Percentiles rank a stretch among this genome's conserved stretches.
These are phyloP conservation scores for Eristalinus aeneus DNA, from an alignment of 2,888 invertebrate species.

Conservation along the genomic window DNA sequence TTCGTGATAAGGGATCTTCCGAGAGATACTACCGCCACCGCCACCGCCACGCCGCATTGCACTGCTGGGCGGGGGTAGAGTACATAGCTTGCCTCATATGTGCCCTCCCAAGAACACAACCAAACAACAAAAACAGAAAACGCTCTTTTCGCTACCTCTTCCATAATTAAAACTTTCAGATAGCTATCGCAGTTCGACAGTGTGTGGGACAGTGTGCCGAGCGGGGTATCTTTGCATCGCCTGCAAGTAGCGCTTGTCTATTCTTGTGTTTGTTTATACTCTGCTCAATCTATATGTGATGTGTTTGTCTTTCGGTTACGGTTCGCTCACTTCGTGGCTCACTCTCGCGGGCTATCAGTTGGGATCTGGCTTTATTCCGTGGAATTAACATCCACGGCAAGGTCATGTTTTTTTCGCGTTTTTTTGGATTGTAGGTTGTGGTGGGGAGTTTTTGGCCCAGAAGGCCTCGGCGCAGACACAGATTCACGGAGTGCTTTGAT, in stretches of 20 bases:
- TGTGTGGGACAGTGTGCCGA: slow-evolving; percentile 67
- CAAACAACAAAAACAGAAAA: background rate
- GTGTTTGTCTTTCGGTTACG: slow-evolving; percentile 42
- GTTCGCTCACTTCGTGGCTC: slow-evolving; percentile 59
- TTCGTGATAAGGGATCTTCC: slow-evolving; percentile 57
- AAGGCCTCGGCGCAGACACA: background rate
- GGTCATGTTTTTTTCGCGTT: slow-evolving; percentile 50
- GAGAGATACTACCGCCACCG: slow-evolving; percentile 29
- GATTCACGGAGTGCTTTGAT: slow-evolving; percentile 8
- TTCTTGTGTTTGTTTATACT: slow-evolving; percentile 35
- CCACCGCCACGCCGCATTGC: background rate
- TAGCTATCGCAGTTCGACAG: slow-evolving; percentile 56
- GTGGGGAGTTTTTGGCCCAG: too few species aligned
- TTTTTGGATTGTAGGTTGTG: background rate
- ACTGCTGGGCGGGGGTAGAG: background rate
- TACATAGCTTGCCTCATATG: too few species aligned
- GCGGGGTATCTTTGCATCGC: slow-evolving; percentile 49
- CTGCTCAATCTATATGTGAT: slow-evolving; percentile 25
- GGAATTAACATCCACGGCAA: slow-evolving; percentile 57
- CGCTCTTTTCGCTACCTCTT: slow-evolving; percentile 52
- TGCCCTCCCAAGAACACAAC: background rate
- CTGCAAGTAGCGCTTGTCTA: background rate
- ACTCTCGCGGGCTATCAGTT: slow-evolving; percentile 41
- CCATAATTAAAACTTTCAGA: slow-evolving; percentile 70
- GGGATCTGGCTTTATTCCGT: slow-evolving; percentile 40